Evolutionary conservation across 2,797 vertebrate species (phyloP).

Genomic region (Bradypodion ventrale): DNA sequence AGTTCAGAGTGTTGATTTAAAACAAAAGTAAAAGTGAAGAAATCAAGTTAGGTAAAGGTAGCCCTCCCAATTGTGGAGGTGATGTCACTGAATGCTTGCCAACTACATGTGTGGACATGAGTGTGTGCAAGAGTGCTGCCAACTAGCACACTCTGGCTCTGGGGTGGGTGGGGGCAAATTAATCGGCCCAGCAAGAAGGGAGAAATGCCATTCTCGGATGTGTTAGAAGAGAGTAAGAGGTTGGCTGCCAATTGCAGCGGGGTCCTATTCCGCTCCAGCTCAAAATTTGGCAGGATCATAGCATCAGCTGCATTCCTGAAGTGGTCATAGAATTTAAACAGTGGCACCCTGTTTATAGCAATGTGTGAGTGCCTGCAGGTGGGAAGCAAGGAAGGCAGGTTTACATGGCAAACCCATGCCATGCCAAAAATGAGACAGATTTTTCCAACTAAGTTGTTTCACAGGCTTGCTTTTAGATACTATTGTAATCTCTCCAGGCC

Average conservation of each 20-base stretch:
- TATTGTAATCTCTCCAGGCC: conserved; percentile 37
- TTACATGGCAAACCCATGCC: conserved; percentile 12
- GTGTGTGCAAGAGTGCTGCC: conserved; percentile 10
- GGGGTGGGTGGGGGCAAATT: conserved; percentile 10
- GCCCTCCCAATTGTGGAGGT: conserved; percentile 51
- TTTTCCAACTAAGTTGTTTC: conserved; percentile 52
- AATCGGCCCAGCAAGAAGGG: conserved; percentile 44
- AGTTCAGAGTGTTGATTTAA: conserved; percentile 51
- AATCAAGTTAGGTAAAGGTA: conserved; percentile 55
- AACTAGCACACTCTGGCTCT: background rate
- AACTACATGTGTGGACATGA: background rate
- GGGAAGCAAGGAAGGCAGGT: conserved; percentile 29
- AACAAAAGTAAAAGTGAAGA: background rate
- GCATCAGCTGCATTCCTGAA: conserved; percentile 71
- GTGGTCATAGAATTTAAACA: conserved; percentile 58
- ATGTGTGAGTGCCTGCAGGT: conserved; percentile 35
- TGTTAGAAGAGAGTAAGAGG: conserved; percentile 19
- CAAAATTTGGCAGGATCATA: conserved; percentile 63
- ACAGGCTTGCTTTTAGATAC: conserved; percentile 26
- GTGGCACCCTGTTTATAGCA: conserved; percentile 42
- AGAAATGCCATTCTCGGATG: conserved; percentile 52
- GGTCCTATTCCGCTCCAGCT: conserved; percentile 59
- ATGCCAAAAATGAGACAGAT: conserved; percentile 61
- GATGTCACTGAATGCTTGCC: conserved; percentile 62
- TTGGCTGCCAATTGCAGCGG: conserved; percentile 37